Base-by-base conservation (phyloP, 2,888 invertebrate genomes). In the Torymus texanus region DNA sequence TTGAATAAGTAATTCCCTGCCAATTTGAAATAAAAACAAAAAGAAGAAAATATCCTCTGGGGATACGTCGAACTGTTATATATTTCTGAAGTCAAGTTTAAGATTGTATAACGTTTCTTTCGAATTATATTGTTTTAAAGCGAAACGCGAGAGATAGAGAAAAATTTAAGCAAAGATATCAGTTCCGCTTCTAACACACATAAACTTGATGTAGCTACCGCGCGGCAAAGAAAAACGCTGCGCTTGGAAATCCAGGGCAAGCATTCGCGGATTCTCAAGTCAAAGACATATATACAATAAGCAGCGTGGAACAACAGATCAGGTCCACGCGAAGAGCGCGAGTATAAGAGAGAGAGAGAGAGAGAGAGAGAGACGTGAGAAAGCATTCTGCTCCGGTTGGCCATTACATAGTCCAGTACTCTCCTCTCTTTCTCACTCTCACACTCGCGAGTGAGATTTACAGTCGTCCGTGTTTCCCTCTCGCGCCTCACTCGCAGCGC, bases 371-470 rank as follows among this genome's bases (percentile, higher is more conserved):
- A 51, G 50, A 70, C 65, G 70, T 59, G 75, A 70, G 65, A 70
- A 58, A 13, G 68, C 72, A 53, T 62, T 55, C 61, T 24, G 68
- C 56, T n/a, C 53, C 12, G 29, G 2, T 61, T 16, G 58, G 55
- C 70, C 70, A 79, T 75, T 75, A 71, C 79, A 63, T 53, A 71
- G 79, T 71, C 75, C 53, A 73, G 79, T 53, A 63, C 50, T 51
- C 51, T n/a, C 18, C 10, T 10, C 13, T 21, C 21, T 21, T 2
- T 21, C 21, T 21, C n/a, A n/a, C 21, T 21, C 21, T 21, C 21
- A 21, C 21, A 21, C 58, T 53, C 13, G 55, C 16, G 41, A n/a
- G 59, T 14, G 63, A 75, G 75, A 81, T 75, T 74, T 75, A 79
- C 77, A 78, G 70, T 78, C 71, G 77, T 62, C 41, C 53, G 58